These are phyloP conservation scores for Noctua pronuba DNA, from an alignment of 2,888 invertebrate species.

Conservation along the genomic window DNA sequence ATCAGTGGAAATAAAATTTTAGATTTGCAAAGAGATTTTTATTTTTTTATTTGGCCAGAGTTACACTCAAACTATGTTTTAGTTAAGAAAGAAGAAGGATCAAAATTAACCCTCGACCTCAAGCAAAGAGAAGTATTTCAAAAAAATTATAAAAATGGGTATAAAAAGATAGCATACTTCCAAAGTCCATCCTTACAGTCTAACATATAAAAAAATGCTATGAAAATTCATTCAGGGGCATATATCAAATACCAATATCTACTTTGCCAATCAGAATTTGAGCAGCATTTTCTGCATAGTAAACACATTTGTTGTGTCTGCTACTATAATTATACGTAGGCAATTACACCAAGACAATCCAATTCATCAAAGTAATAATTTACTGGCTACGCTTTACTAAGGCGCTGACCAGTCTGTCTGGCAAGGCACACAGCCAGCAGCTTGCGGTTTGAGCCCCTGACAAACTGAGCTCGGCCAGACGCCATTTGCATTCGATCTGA, in stretches of 20 bases:
- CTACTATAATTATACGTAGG: not conserved
- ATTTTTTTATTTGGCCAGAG: not conserved
- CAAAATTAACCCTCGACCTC: too few relatives aligned
- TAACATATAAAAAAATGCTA: too few relatives aligned
- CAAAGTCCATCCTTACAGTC: too few relatives aligned
- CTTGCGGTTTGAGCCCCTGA: conserved; percentile 58
- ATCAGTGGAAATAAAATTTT: not conserved
- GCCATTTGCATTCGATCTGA: conserved; percentile 43
- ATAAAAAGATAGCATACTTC: too few relatives aligned
- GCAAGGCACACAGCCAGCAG: conserved; percentile 46
- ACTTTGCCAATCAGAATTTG: not conserved
- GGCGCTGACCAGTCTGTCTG: conserved; percentile 32
- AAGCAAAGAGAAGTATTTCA: too few relatives aligned
- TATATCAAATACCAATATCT: too few relatives aligned
- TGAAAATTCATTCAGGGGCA: too few relatives aligned
- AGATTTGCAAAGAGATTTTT: not conserved
- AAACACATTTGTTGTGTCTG: not conserved
- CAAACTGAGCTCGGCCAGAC: conserved; percentile 38
- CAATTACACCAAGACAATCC: not conserved
- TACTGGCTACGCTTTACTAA: conserved; percentile 2
- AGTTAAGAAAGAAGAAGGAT: too few relatives aligned
- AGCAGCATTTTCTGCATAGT: not conserved
- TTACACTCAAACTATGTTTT: not conserved
- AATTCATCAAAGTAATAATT: conserved; percentile 23
- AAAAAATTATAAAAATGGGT: too few relatives aligned